Conservation (phyloP, 1,140 invertebrate genomes). For the Patella vulgata region DNA sequence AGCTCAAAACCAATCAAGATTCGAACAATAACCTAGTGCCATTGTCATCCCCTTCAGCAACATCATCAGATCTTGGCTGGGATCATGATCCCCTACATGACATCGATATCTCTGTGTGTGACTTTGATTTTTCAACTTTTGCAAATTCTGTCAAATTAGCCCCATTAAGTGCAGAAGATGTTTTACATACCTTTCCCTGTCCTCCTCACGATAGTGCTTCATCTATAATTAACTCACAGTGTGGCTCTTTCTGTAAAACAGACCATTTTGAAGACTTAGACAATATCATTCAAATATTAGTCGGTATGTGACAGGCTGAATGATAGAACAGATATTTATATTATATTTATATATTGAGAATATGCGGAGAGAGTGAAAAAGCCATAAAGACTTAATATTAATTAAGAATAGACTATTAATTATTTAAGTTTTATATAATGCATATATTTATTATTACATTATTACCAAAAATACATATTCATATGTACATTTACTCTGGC, state of each 20-base stretch:
- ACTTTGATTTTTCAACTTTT: slow-evolving; percentile 62
- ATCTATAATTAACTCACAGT: slow-evolving; percentile 26
- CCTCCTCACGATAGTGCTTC: slow-evolving; percentile 3
- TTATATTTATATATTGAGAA: background rate
- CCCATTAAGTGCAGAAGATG: slow-evolving; percentile 76
- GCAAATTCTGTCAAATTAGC: slow-evolving; percentile 74
- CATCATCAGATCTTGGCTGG: slow-evolving; percentile 49
- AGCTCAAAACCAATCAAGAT: slow-evolving; percentile 9
- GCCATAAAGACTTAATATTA: slow-evolving; percentile 1
- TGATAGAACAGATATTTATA: background rate
- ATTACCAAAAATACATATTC: too few species aligned
- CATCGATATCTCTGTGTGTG: slow-evolving; percentile 62
- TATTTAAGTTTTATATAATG: background rate
- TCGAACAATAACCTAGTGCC: slow-evolving; percentile 18
- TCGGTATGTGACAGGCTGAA: slow-evolving; percentile 37
- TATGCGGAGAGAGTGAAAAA: background rate
- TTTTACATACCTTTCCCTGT: slow-evolving; percentile 48
- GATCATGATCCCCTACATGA: slow-evolving; percentile 54
- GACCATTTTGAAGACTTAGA: slow-evolving; percentile 58
- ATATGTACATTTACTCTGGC: too few species aligned
- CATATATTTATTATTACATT: slow-evolving; percentile 2
- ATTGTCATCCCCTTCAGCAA: slow-evolving; percentile 13
- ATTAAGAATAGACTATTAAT: background rate
- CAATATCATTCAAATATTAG: slow-evolving; percentile 61
- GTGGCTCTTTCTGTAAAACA: slow-evolving; percentile 39